Conservation (phyloP, 1,140 invertebrate genomes). For the Ostrea edulis region DNA sequence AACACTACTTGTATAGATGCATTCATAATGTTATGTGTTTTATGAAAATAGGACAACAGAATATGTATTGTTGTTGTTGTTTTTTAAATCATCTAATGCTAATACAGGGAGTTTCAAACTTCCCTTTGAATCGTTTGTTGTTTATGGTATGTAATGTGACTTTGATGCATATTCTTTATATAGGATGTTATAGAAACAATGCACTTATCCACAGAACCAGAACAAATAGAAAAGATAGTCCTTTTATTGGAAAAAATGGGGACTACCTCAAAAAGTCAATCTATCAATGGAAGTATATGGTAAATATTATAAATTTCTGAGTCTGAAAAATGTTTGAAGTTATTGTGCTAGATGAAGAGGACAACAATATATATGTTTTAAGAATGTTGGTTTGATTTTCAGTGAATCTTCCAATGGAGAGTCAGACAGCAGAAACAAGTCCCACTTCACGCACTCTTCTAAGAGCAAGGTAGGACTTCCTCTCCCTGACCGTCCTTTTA, state of each 20-base stretch:
- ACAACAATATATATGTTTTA: background rate
- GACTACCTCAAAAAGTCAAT: background rate
- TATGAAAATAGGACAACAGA: too few relatives aligned
- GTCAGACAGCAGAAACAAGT: background rate
- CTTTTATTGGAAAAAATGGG: conserved; percentile 46
- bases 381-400: background rate
- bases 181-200: conserved; percentile 56
- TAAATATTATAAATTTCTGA: background rate
- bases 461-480: background rate
- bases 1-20: too few relatives aligned
- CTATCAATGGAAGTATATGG: conserved; percentile 39
- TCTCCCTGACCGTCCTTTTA: background rate
- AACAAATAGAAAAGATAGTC: conserved; percentile 52
- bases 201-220: conserved; percentile 45
- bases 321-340: background rate
- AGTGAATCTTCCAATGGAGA: conserved; percentile 17
- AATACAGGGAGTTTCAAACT: too few relatives aligned
- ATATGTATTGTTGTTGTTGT: too few relatives aligned
- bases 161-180: background rate
- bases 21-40: too few relatives aligned
- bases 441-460: background rate
- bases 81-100: too few relatives aligned
- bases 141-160: too few relatives aligned
- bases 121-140: too few relatives aligned
- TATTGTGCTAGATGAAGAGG: background rate